Evolutionary conservation across 2,113 vertebrate species (phyloP), one percentile per base, ranked within the genome.

Genomic region (Embiotoca jacksoni): DNA sequence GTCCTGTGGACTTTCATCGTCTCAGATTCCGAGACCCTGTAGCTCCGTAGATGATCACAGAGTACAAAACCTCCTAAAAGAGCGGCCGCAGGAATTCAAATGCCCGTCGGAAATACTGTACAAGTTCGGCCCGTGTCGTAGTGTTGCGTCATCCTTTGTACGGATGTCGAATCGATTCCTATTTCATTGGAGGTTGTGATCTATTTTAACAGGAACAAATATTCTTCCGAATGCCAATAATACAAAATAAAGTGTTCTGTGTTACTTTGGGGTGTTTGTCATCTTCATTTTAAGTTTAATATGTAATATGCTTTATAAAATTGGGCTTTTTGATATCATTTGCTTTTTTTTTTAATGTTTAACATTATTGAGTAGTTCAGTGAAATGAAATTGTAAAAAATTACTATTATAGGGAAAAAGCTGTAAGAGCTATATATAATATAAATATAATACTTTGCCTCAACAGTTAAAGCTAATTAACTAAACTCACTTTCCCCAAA

Each of bases 141-240:
- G 33, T 32, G 15, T 16, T 23, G 33, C 57, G 30, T 78, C 35
- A 13, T 33, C 7, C 70, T 80, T 70, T 85, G 5, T 81, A 54
- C 32, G 35, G 44, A 69, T 33, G 8, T 31, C 41, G 52, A 61
- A 39, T 71, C n/a, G 1, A 32, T 67, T 69, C 66, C 75, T 61
- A 7, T 78, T 71, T 83, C 50, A 56, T 3, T 1, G 6, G 35
- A 79, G 23, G 15, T 57, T 30, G 52, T 30, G 52, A 14, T 84
- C 49, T 81, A 72, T 88, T 86, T 90, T 84, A 66, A 58, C 68
- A 77, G 13, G 70, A 74, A 80, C 52, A 74, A 66, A 86, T 75
- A 52, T 77, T 80, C 41, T 72, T 52, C 37, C 37, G 65, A 75
- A 56, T 58, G 59, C 33, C 33, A 62, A 64, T 63, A 16, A 4